Percentiles rank a stretch among this genome's conserved stretches.
Evolutionary conservation across 2,113 vertebrate species (phyloP).

Genomic region (Anas platyrhynchos): DNA sequence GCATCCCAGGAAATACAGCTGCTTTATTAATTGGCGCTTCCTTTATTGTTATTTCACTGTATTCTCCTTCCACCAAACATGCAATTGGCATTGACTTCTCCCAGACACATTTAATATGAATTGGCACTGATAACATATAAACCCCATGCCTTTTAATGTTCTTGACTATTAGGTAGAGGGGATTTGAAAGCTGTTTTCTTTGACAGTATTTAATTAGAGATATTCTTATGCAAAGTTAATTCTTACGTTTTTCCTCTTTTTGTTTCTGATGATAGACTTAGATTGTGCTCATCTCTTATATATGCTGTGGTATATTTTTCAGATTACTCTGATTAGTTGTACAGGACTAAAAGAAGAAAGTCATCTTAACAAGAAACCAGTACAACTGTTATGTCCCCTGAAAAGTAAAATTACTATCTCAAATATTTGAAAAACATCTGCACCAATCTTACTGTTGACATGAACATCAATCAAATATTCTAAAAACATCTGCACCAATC

Average conservation of each 20-base stretch:
- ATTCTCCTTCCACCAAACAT: background rate
- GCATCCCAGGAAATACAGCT: background rate
- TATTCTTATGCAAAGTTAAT: background rate
- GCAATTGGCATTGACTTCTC: background rate
- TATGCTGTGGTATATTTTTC: background rate
- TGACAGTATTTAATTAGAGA: background rate
- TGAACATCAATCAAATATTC: background rate
- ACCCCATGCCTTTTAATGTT: background rate
- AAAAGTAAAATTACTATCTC: background rate
- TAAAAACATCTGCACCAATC: background rate
- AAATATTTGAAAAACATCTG: background rate
- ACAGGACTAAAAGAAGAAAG: background rate
- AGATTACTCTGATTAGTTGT: background rate
- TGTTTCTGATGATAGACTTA: background rate
- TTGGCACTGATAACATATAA: background rate
- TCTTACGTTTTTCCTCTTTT: background rate
- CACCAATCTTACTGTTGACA: background rate
- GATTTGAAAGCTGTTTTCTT: background rate
- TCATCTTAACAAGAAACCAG: background rate
- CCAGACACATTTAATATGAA: slow-evolving; percentile 15
- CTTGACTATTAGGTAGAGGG: background rate
- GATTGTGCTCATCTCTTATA: background rate
- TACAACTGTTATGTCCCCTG: background rate
- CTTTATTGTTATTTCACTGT: slow-evolving; percentile 15
- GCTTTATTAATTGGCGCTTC: background rate